Base-by-base conservation (phyloP, 2,888 invertebrate species). In the Zaprionus obscuricornis region DNA sequence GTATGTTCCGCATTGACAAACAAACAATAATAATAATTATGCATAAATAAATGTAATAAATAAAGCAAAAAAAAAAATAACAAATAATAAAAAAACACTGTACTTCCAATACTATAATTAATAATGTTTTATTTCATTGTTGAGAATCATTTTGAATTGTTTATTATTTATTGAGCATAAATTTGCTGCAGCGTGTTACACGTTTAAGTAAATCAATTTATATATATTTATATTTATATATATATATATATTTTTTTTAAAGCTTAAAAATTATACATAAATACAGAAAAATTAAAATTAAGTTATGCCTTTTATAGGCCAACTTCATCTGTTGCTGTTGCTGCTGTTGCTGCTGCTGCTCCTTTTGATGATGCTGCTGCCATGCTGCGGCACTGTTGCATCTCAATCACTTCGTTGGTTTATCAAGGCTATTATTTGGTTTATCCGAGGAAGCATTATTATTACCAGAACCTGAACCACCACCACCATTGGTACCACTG, bases 101-200 rank as follows among this genome's bases (percentile, higher is more conserved):
- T 74, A 74, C 59, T 62, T 66, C 42, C 55, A 66, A 63, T 42
- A 27, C 5, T 1, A 29, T n/a, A 10, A 10, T 14, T 3, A n/a
- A 2, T 1, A n/a, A 14, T 26, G 0, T 20, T 37, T 39, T 7
- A 39, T 50, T 29, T 6, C 0, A 47, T 6, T 27, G 0, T 64
- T 83, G 76, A 79, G 76, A 66, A 83, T 79, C 83, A n/a, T 45
- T 74, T 68, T 76, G 76, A 76, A 76, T 33, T 29, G 56, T 76
- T 79, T 83, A 54, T 56, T 55, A n/a, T n/a, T n/a, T n/a, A 70
- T 74, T 78, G 76, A 79, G 78, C 78, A 76, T 73, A 64, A 27
- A 36, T 51, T 46, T 50, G 42, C 56, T 18, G 27, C 20, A 20
- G 47, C 20, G 47, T 24, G 20, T n/a, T 11, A n/a, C 18, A 37